phyloP scores from a whole-genome alignment of 1,140 invertebrate genomes.

The Cyclargus thomasi region DNA sequence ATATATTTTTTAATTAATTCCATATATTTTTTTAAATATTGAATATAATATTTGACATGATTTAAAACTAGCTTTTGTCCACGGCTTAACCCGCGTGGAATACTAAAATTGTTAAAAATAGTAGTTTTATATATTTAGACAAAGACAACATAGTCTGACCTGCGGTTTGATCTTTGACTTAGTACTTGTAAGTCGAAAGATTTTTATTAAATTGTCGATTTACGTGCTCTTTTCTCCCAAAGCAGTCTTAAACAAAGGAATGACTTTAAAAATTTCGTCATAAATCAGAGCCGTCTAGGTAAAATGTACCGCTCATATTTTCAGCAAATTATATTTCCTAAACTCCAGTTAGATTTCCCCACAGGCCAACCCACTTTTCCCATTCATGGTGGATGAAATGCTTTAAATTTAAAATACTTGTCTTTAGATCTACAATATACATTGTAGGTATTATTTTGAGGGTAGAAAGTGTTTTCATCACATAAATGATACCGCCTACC shows the following conservation, averaged over 20 bases:
- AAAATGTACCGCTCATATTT: slow-evolving; percentile 8
- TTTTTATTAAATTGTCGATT: not conserved
- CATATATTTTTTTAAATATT: too few species aligned
- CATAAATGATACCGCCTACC: too few species aligned
- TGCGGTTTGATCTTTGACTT: not conserved
- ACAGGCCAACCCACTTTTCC: not conserved
- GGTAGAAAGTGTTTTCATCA: too few species aligned
- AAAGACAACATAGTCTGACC: too few species aligned
- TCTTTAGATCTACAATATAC: not conserved
- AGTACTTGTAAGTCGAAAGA: not conserved
- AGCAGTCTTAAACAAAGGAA: not conserved
- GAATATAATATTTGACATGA: too few species aligned
- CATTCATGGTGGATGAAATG: slow-evolving; percentile 14
- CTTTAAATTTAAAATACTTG: slow-evolving; percentile 4
- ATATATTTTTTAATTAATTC: too few species aligned
- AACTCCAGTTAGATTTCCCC: slow-evolving; percentile 10
- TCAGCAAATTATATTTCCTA: slow-evolving; percentile 15
- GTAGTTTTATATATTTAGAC: too few species aligned
- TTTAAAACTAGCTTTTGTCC: too few species aligned
- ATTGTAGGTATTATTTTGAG: not conserved
- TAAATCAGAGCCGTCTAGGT: slow-evolving; percentile 9
- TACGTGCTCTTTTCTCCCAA: not conserved
- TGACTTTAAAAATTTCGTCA: not conserved
- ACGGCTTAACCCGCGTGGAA: too few species aligned
- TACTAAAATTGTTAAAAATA: too few species aligned